Base-by-base conservation (phyloP, 2,113 vertebrate genomes). In the Siniperca chuatsi region DNA sequence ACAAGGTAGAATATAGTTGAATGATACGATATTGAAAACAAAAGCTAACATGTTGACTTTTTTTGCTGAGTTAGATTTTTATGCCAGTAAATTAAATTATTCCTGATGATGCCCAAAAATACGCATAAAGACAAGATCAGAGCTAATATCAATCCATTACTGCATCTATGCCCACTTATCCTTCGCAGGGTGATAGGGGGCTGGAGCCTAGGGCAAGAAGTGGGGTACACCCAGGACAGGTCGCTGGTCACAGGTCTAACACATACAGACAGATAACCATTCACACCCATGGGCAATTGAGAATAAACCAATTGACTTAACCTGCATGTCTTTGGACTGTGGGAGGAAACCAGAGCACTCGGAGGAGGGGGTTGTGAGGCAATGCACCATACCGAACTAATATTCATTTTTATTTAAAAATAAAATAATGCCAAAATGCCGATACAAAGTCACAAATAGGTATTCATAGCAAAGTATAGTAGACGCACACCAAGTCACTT, bases 1-100 rank as follows among this genome's bases (percentile, higher is more conserved):
- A 96, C 97, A 4, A 96, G 97, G 97, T 98, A 90, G 29, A 72
- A 64, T 7, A 85, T 11, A 67, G 9, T 9, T 37, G n/a, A 23
- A 65, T 0, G 33, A 52, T 6, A 23, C 23, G 29, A 40, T 16
- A 48, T 8, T 44, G 20, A 25, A 65, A 50, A 46, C 5, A 50
- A 10, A 64, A 11, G n/a, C 10, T 42, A 40, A 11, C 7, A 25
- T 16, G 4, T 48, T 54, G 25, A 46, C 7, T 2, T 37, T 25
- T 46, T n/a, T 4, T 33, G 25, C 29, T 66, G 20, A 46, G 55
- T 37, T 20, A 8, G 1, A 20, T 33, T 37, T 64, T 35, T 7
- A 66, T n/a, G 10, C 44, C 20, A 29, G 29, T 29, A 29, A 29
- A 29, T 29, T 29, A 29, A 29, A 29, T 29, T 29, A 29, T 29